Evolutionary conservation across 2,797 vertebrate species (phyloP), one percentile per base, ranked within the genome.

Genomic region (Sebastes iracundus): DNA sequence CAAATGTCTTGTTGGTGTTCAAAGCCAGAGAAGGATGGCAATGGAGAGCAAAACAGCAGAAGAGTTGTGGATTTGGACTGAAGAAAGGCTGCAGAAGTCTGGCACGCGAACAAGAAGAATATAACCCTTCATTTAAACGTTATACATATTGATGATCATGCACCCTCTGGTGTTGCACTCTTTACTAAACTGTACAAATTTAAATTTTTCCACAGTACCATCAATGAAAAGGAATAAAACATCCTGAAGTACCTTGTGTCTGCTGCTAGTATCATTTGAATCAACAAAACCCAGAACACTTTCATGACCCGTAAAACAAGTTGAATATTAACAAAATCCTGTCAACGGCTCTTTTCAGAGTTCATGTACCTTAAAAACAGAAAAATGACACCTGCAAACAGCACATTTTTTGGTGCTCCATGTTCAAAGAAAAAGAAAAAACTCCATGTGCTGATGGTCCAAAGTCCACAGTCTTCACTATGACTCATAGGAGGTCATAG

Each of bases 401-500:
- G 61, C 62, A 66, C 33, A 53, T 20, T 38, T 76, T 76, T 60
- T 75, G 52, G 7, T 67, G 22, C 56, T 70, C n/a, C 6, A 2
- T 80, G 32, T 53, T 67, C 3, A 27, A 66, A 60, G 4, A 25
- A 62, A 74, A 7, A 69, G 42, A 35, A 25, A 38, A 18, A 73
- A 71, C 77, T 79, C 22, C 72, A 70, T 53, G 65, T 85, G 84
- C 72, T 70, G 80, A 85, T 80, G 81, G 74, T 82, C 63, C 35
- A 25, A 71, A 52, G 27, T 83, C 70, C 78, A 74, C n/a, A 23
- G 33, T 79, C 53, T 69, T 84, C 16, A 53, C 11, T 14, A 49
- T 74, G 13, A 72, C 80, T 97, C 93, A 98, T 87, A 99, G 94
- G 59, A 99, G 96, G 88, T 99, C 99, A 75, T 98, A 99, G 94